Conservation (phyloP, 2,113 vertebrate species). For the Rhinolophus sinicus region DNA sequence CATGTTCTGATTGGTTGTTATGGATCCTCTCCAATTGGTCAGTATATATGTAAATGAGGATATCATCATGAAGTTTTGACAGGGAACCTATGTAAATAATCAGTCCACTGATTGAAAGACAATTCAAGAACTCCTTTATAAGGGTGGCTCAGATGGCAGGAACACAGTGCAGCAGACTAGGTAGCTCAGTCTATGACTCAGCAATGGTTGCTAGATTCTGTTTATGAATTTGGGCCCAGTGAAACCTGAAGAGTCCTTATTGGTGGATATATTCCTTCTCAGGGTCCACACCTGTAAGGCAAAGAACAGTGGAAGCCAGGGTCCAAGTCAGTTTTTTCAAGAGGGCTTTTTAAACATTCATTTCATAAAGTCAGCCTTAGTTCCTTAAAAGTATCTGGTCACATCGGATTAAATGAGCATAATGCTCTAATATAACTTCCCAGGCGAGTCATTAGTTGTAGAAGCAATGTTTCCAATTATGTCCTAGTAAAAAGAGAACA, state of each 20-base stretch:
- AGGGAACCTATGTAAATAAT: background rate
- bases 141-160: background rate
- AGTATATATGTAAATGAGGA: background rate
- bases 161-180: background rate
- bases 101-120: background rate
- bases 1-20: background rate
- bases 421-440: background rate
- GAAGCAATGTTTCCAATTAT: slow-evolving; percentile 7
- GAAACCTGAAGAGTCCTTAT: background rate
- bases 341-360: background rate
- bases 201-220: too few species aligned
- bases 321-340: background rate
- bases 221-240: background rate
- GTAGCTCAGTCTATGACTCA: too few species aligned
- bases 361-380: background rate
- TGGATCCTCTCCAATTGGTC: background rate
- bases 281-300: background rate
- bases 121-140: background rate
- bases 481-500: background rate
- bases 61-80: background rate
- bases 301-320: background rate
- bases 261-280: background rate
- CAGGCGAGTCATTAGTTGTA: background rate
- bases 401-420: background rate
- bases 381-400: background rate